Evolutionary conservation across 37 sponge, comb jelly and placozoan species (phyloP), one percentile per base, ranked within the genome.

Genomic region (Axinella damicornis): DNA sequence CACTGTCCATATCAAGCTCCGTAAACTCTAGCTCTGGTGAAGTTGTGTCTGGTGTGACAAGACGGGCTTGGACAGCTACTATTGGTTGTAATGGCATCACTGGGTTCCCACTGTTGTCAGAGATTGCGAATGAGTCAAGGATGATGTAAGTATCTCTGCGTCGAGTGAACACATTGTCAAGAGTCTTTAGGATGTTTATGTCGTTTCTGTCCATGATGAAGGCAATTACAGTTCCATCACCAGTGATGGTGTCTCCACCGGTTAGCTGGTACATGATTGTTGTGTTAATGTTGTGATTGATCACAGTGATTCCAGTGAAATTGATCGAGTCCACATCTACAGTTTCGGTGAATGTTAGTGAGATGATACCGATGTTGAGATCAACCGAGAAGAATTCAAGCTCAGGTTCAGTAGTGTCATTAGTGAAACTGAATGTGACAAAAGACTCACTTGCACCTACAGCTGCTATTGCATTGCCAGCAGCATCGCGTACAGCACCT

Each of bases 301-400:
- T 28, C 16, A 95, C 36, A 9, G 90, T 83, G 37, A 95, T 86
- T 35, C 78, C 81, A 38, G 79, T 74, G 35, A 89, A 71, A 68
- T 89, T 52, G 16, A 95, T 39, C 34, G 82, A 77, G 38, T 73
- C 76, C 16, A 86, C 85, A 78, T 88, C 56, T 34, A 97, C 87
- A 27, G 97, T 89, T 46, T 97, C 97, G 27, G 76, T 65, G 88
- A 97, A 97, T 14, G 87, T 83, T 18, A 97, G 77, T 31, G 77
- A 69, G 13, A 97, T 46, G 12, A 77, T 53, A 57, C 79, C 90
- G 39, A 63, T 76, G 63, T 92, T 85, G 12, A 95, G 84, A 67
- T 92, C 70, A 0, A 95, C 74, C 61, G 82, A 61, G 85, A 88
- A 89, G 12, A 28, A 17, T 12, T 79, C 22, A n/a, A 97, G 78